A percentile compares a stretch with the other conserved stretches of the same genome.
These are phyloP conservation scores for Erannis defoliaria DNA, from an alignment of 2,888 invertebrate genomes.

Conservation along the genomic window DNA sequence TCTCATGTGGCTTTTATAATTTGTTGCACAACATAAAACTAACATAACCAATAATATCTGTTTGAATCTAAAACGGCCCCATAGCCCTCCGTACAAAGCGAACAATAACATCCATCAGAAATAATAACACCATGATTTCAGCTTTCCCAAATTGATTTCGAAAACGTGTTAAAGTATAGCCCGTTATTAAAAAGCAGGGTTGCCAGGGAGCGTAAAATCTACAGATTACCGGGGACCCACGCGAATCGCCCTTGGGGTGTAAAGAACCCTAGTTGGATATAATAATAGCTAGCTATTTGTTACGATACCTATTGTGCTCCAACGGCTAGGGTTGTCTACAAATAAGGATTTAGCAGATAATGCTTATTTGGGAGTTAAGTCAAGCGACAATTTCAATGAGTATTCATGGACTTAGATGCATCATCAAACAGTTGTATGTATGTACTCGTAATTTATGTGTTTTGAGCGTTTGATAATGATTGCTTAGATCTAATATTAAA, in stretches of 20 bases:
- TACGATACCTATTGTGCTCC: conserved; percentile 77
- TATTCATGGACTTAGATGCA: conserved; percentile 43
- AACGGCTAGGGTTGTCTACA: conserved; percentile 75
- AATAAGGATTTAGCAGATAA: conserved; percentile 47
- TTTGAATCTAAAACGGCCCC: conserved; percentile 21
- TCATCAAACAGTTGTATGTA: conserved; percentile 6
- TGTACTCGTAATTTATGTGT: not conserved
- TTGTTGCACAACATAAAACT: not conserved
- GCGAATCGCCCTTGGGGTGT: conserved; percentile 63
- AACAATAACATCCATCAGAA: conserved; percentile 46
- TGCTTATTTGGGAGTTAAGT: conserved; percentile 46
- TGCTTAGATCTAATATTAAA: not conserved
- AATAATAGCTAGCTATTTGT: conserved; percentile 78
- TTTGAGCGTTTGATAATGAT: not conserved
- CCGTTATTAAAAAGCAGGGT: conserved; percentile 79
- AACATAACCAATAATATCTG: not conserved
- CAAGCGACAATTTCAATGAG: conserved; percentile 43
- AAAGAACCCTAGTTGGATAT: conserved; percentile 68
- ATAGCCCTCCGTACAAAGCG: conserved; percentile 11
- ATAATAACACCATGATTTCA: conserved; percentile 47
- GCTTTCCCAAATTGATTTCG: conserved; percentile 57
- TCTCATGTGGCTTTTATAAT: too few relatives aligned
- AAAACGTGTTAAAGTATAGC: conserved; percentile 77
- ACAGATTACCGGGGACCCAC: conserved; percentile 81
- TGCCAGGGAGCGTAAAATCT: conserved; percentile 82